Evolutionary conservation across 2,113 vertebrate species (phyloP), one percentile per base, ranked within the genome.

Genomic region (Cavia aperea): DNA sequence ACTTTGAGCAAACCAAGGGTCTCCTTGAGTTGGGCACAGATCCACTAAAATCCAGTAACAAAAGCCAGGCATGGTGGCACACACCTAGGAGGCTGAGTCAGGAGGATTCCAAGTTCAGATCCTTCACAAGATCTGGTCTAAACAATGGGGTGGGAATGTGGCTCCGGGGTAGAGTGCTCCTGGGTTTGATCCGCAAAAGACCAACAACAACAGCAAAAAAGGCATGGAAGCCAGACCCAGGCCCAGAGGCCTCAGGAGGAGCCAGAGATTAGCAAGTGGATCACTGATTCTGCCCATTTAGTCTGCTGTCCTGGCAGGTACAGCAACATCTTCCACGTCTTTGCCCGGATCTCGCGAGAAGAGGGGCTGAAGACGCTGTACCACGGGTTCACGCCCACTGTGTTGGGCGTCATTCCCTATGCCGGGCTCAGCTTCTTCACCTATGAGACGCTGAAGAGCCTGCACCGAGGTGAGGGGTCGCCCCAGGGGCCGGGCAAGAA

Each of bases 371-470:
- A 98, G 97, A 99, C 99, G 0, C 65, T 99, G 46, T 99, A 99
- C 93, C 98, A 98, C 2, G 99, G 99, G 8, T 99, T 99, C 75
- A 96, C 97, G 0, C 99, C 99, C 29, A 99, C 99, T 13, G 98
- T 99, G 79, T 97, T 99, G 36, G 99, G 99, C 0, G 99, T 99
- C 43, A 97, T 99, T 60, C 99, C 99, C 0, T 99, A 99, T 0
- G 99, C 99, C 0, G 99, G 99, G 9, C 98, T 99, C 82, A 99
- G 99, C 96, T 99, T 99, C 97, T 99, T 99, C 95, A 99, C 99
- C 73, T 99, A 99, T 0, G 99, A 99, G 97, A 98, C 99, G 0
- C 96, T 99, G 33, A 99, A 99, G 97, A 99, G 98, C 81, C 18
- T 98, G 1, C 99, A 99, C 1, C 97, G 98, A 97, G 99, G 99